These are phyloP conservation scores for Eupithecia subumbrata DNA, from an alignment of 2,888 invertebrate species.

Conservation along the genomic window DNA sequence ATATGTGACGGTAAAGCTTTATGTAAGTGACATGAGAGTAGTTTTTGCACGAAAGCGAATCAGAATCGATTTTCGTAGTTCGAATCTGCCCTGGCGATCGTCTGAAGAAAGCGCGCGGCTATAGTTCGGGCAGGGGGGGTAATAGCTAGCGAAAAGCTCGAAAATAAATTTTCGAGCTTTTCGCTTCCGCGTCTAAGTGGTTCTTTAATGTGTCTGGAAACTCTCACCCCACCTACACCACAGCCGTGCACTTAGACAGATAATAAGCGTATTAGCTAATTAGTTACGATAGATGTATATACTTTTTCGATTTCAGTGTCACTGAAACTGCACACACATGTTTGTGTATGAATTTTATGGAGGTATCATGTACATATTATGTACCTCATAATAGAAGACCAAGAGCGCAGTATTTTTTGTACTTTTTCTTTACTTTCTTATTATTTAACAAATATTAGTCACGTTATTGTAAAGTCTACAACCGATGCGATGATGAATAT, in stretches of 20 bases:
- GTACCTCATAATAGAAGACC: slow-evolving; percentile 61
- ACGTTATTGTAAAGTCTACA: slow-evolving; percentile 50
- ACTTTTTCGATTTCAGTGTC: slow-evolving; percentile 59
- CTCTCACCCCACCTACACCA: slow-evolving; percentile 8
- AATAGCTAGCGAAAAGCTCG: slow-evolving; percentile 2
- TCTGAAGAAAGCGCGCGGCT: slow-evolving; percentile 44
- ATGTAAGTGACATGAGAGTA: too few relatives aligned
- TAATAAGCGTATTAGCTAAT: slow-evolving; percentile 64
- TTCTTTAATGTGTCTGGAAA: not conserved
- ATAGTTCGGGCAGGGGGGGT: not conserved
- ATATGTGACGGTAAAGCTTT: too few relatives aligned
- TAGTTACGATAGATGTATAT: slow-evolving; percentile 74
- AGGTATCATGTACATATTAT: slow-evolving; percentile 50
- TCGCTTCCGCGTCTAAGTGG: not conserved
- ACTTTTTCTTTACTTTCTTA: slow-evolving; percentile 60
- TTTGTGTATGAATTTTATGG: slow-evolving; percentile 49
- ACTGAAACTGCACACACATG: slow-evolving; percentile 46
- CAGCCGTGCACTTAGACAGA: slow-evolving; percentile 48
- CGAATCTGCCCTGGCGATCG: slow-evolving; percentile 45
- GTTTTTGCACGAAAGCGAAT: too few relatives aligned
- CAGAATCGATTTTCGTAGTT: not conserved
- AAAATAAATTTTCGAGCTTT: not conserved
- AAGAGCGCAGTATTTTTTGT: slow-evolving; percentile 68
- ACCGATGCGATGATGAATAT: slow-evolving; percentile 56
- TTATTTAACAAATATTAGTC: slow-evolving; percentile 64